Conservation (phyloP, 2,888 invertebrate species). For the Meteorus colon region DNA sequence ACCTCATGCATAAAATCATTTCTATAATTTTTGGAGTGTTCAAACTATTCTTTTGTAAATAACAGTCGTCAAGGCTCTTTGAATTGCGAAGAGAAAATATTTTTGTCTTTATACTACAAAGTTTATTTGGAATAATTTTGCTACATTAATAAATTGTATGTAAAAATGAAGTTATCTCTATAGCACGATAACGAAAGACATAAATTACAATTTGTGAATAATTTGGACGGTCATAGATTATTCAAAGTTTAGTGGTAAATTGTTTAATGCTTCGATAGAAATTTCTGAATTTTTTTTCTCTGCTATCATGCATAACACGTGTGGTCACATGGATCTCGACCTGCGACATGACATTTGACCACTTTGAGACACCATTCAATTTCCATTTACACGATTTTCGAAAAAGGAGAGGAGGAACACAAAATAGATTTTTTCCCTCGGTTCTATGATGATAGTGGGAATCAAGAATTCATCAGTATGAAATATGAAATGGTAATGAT, state of each 20-base stretch:
- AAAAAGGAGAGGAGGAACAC: not conserved
- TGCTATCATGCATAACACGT: not conserved
- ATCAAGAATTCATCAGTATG: too few relatives aligned
- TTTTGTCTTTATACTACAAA: too few relatives aligned
- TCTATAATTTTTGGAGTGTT: not conserved
- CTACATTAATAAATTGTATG: not conserved
- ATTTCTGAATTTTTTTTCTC: not conserved
- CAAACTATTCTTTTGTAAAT: not conserved
- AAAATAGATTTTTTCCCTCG: not conserved
- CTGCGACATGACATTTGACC: constrained; percentile 1
- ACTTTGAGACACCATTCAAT: not conserved
- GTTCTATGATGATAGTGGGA: too few relatives aligned
- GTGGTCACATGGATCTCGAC: not conserved
- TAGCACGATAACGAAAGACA: not conserved
- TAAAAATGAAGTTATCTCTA: not conserved
- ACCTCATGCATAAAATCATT: constrained; percentile 3
- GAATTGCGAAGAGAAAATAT: not conserved
- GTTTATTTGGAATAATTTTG: not conserved
- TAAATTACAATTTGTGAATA: not conserved
- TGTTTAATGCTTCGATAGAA: too few relatives aligned
- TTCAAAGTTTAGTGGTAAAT: not conserved
- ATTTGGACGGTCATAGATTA: not conserved
- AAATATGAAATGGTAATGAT: too few relatives aligned
- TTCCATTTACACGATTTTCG: not conserved
- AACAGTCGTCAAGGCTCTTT: constrained; percentile 2